These are phyloP conservation scores for Melieria crassipennis DNA, from an alignment of 2,888 invertebrate genomes.

Conservation along the genomic window DNA sequence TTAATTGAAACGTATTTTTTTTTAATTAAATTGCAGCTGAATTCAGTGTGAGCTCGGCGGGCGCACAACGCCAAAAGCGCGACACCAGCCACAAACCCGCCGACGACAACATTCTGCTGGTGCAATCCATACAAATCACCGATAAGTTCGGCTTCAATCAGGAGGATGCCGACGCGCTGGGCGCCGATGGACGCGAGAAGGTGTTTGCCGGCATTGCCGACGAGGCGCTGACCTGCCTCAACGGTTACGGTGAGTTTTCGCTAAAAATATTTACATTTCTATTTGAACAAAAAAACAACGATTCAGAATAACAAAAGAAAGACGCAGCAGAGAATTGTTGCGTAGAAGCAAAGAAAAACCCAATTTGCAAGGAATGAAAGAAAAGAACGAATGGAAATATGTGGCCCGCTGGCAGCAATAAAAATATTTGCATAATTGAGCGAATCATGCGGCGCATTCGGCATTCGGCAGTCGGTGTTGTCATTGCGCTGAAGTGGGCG, in stretches of 20 bases:
- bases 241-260: conserved; percentile 64
- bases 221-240: conserved; percentile 65
- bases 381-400: too few relatives aligned
- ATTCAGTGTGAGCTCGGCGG: conserved; percentile 51
- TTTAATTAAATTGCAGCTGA: conserved; percentile 46
- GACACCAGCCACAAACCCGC: conserved; percentile 63
- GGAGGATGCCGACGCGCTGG: conserved; percentile 68
- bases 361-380: too few relatives aligned
- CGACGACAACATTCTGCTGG: conserved; percentile 86
- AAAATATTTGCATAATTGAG: too few relatives aligned
- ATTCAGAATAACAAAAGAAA: too few relatives aligned
- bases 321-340: too few relatives aligned
- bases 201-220: conserved; percentile 76
- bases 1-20: neutral
- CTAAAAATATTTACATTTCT: too few relatives aligned
- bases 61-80: conserved; percentile 53
- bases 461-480: too few relatives aligned
- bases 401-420: too few relatives aligned
- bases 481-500: too few relatives aligned
- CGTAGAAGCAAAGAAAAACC: too few relatives aligned
- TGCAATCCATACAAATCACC: conserved; percentile 92
- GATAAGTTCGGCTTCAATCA: conserved; percentile 91
- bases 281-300: too few relatives aligned
- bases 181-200: conserved; percentile 73
- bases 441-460: too few relatives aligned